Conservation (phyloP, 2,113 vertebrate species). For the Apteryx owenii region DNA sequence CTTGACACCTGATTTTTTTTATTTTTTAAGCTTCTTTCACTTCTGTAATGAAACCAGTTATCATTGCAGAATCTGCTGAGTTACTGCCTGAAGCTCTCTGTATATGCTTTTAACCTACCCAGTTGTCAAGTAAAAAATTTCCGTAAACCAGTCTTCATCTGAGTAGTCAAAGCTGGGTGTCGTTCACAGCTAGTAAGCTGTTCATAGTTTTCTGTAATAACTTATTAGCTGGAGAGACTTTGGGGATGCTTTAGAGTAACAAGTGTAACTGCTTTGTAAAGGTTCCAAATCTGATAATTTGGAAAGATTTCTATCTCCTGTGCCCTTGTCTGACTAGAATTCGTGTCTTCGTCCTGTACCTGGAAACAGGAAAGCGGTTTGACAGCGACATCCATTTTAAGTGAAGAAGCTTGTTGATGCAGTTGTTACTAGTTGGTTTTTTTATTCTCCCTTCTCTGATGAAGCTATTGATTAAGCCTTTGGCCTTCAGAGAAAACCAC, state of each 20-base stretch:
- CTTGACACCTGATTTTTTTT: not conserved
- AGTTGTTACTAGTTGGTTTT: not conserved
- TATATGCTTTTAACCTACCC: not conserved
- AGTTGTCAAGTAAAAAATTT: not conserved
- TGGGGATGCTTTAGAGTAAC: not conserved
- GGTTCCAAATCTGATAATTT: not conserved
- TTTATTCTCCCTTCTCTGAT: not conserved
- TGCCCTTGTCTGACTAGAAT: not conserved
- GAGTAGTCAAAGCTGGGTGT: not conserved
- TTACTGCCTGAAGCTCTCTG: not conserved
- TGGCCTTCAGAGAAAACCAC: not conserved
- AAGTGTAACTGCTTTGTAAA: not conserved
- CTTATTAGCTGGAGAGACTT: not conserved
- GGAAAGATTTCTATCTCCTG: not conserved
- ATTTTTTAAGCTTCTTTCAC: not conserved
- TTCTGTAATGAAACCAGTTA: not conserved
- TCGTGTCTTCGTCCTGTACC: accelerated
- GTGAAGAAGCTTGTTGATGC: not conserved
- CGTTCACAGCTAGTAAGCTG: no score
- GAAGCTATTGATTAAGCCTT: not conserved
- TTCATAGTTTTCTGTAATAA: not conserved
- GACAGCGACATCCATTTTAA: not conserved
- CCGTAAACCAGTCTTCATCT: not conserved
- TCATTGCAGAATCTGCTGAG: not conserved
- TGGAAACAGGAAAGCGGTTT: not conserved